Evolutionary conservation across 1,140 invertebrate genomes (phyloP), one percentile per base, ranked within the genome.

Genomic region (Drosophila kikkawai): DNA sequence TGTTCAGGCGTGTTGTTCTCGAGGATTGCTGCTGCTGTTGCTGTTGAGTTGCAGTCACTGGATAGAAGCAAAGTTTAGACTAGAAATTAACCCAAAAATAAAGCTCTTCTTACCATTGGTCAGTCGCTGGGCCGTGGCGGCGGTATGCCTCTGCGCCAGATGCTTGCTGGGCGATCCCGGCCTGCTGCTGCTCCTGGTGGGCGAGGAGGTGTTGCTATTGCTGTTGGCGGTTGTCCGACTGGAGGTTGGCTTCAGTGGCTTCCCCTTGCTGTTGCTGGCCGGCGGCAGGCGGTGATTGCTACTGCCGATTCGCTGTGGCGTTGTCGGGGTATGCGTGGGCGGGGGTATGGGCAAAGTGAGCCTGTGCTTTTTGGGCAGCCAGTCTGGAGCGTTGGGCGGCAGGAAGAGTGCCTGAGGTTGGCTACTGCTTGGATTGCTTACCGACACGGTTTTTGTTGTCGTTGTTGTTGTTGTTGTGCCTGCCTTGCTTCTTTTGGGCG

Each of bases 71-170:
- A 19, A 4, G n/a, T 17, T 53, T 7, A 0, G 13, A 6, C 8
- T 19, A 13, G 12, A 13, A 29, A 19, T 42, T 45, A 48, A 29
- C 2, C 11, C 0, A 4, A 9, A 47, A 17, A 13, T 9, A 22
- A 3, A 7, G 1, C 13, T 2, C 9, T 53, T 26, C 36, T 36
- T 57, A 60, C 80, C 85, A 51, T 80, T 75, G 26, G 17, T 67
- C 47, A 82, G 51, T 5, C 85, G 82, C 56, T 91, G 85, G 12
- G 87, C 87, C 32, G 85, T 90, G 34, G 86, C 71, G 4, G 87
- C 85, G n/a, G 85, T 90, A 41, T 90, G 87, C 36, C 85, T 45
- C n/a, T 90, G 84, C 8, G 84, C 84, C 13, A 88, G 29, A 75
- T 88, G 84, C 45, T 88, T 88, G 69, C 53, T 78, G n/a, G 84